Evolutionary conservation across 2,888 invertebrate genomes (phyloP), one percentile per base, ranked within the genome.

Genomic region (Omphaloscelis lunosa): DNA sequence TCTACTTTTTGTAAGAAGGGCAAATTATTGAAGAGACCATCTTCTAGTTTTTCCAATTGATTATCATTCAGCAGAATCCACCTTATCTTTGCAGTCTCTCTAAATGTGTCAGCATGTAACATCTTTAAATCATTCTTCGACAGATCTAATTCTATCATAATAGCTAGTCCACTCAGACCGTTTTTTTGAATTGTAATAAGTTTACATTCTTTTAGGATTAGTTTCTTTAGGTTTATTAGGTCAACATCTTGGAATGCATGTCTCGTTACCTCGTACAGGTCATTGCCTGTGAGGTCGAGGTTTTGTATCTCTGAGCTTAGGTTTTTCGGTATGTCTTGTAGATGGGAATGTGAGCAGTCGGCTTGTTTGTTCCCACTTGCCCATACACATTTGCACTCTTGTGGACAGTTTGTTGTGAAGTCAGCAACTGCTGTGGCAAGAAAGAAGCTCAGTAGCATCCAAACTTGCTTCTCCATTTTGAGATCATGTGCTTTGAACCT

Each of bases 331-430:
- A 99, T 97, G 51, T 97, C 95, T 67, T 96, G 97, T 53, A 98
- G 96, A n/a, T 97, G 96, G 59, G 97, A 97, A 75, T 97, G 96
- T 56, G 97, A 97, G 93, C 99, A 99, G 88, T 98, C 98, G 2
- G 98, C 99, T 39, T 98, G 98, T 92, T 98, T 98, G 93, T 98
- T 98, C 11, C 99, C 99, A 79, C 98, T 98, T 48, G 97, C 97
- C 99, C 99, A 99, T 84, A 98, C 98, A 93, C 99, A 99, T 90
- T 98, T 97, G 96, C 99, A 99, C 76, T 96, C 96, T 84, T 96
- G 92, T 17, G 97, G 97, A 93, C 98, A 98, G 91, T 97, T 97
- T 51, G 96, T 96, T 72, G 97, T 97, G 93, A 97, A 97, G 89
- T 97, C 97, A 34, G 95, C 95, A 69, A 93, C 92, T 65, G 94